These are phyloP conservation scores for Myiagra hebetior DNA, from an alignment of 2,113 vertebrate species.

Conservation along the genomic window DNA sequence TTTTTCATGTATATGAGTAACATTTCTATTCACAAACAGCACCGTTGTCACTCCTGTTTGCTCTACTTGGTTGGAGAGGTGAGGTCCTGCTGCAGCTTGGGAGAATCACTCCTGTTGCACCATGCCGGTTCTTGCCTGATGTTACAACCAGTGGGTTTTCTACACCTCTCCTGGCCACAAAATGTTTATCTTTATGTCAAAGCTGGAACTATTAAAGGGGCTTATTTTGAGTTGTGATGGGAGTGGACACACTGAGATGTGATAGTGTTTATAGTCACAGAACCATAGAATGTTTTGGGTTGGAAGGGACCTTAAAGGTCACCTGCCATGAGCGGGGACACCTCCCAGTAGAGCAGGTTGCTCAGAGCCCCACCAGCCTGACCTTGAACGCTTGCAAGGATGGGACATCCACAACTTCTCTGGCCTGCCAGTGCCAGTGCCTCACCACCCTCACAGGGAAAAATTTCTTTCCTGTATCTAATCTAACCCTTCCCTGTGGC, in stretches of 20 bases:
- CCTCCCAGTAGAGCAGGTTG: background rate
- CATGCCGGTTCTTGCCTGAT: fast-evolving
- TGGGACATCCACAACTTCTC: background rate
- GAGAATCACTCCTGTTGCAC: background rate
- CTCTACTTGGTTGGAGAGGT: fast-evolving
- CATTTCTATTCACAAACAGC: background rate
- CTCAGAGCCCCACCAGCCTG: background rate
- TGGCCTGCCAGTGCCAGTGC: background rate
- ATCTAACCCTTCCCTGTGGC: background rate
- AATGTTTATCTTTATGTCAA: background rate
- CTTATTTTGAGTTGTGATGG: fast-evolving
- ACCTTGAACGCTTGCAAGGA: fast-evolving
- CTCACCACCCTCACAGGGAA: background rate
- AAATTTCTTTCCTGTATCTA: no score
- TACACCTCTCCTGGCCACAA: background rate
- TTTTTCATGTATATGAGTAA: background rate
- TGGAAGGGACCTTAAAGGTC: background rate
- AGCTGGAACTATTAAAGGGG: background rate
- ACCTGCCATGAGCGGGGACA: background rate
- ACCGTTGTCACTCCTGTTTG: fast-evolving
- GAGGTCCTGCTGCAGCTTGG: fast-evolving
- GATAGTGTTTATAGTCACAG: background rate
- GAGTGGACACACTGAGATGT: background rate
- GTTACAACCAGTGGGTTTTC: background rate
- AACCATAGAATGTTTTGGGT: background rate